Base-by-base conservation (phyloP, 1,140 invertebrate genomes). In the Bombus superbus region DNA sequence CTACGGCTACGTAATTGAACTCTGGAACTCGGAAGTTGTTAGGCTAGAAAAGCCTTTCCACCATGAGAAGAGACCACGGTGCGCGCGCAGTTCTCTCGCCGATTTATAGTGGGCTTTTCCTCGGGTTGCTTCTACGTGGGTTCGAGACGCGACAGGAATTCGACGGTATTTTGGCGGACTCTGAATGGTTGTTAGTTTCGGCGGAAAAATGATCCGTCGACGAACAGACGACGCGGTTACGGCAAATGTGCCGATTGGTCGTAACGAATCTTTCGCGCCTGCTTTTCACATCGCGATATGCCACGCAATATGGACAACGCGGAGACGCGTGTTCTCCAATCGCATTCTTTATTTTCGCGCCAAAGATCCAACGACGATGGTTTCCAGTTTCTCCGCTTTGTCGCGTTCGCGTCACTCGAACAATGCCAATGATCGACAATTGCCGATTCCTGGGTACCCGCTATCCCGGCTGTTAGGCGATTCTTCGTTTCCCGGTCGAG, bases 401-500 rank as follows among this genome's bases (percentile, higher is more conserved):
- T 75, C 69, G 83, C 84, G 83, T 71, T 76, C 79, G 89, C n/a
- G 88, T 88, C 82, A 13, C 42, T 28, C 15, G 28, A 28, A 62
- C 8, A 76, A 42, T 53, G 18, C 8, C 47, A 18, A 68, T 57
- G 53, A 82, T 73, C 32, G n/a, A 75, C n/a, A 40, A 62, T 62
- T 25, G 53, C 53, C 72, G 87, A 83, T 86, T 66, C 59, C 13
- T 40, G 42, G 35, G 53, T 38, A 72, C 35, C 62, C 5, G 18
- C 44, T 66, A 62, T 83, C 88, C 86, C 77, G 88, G 81, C 73
- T 62, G 85, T 89, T 73, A 53, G 85, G 2, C 47, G 18, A 85
- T 81, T 38, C 78, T 18, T 35, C 44, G 28, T 38, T 88, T 62
- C 73, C 59, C 35, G 57, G 18, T n/a, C n/a, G 28, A 71, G n/a